Conservation (phyloP, 2,888 invertebrate genomes). For the Diachrysia chrysitis region DNA sequence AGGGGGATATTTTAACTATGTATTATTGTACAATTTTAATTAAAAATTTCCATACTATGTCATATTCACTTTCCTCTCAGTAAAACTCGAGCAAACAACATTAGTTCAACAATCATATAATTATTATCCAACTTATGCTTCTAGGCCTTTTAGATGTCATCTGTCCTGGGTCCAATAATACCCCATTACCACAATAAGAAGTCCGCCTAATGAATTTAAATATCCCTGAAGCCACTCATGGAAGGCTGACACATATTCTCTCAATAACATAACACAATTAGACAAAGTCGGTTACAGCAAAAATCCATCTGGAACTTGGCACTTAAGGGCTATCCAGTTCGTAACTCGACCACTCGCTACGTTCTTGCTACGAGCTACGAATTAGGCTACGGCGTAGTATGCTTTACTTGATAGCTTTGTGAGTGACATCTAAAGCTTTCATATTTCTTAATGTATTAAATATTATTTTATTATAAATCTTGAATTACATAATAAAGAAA, state of each 20-base stretch:
- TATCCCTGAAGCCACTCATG: conserved; percentile 67
- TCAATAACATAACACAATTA: conserved; percentile 81
- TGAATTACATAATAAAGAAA: too few species aligned
- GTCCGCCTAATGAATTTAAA: conserved; percentile 69
- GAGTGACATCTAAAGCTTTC: neutral
- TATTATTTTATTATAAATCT: too few species aligned
- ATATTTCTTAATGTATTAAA: neutral
- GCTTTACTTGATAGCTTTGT: conserved; percentile 2
- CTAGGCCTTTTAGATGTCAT: conserved; percentile 59
- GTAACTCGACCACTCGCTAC: conserved; percentile 70
- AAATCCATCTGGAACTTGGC: conserved; percentile 88
- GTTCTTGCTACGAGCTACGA: conserved; percentile 60
- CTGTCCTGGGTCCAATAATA: conserved; percentile 60
- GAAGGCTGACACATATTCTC: conserved; percentile 75
- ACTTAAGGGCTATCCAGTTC: conserved; percentile 84
- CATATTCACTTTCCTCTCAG: neutral
- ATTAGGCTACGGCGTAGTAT: conserved; percentile 45
- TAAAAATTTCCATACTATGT: neutral
- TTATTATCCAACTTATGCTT: conserved; percentile 54
- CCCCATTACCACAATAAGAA: conserved; percentile 62
- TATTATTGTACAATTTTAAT: neutral
- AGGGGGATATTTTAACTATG: neutral
- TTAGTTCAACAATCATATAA: conserved; percentile 43
- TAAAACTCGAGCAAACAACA: conserved; percentile 16
- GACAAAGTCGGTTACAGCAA: conserved; percentile 82